Conservation (phyloP, 1,140 invertebrate species). For the Cephus cinctus region DNA sequence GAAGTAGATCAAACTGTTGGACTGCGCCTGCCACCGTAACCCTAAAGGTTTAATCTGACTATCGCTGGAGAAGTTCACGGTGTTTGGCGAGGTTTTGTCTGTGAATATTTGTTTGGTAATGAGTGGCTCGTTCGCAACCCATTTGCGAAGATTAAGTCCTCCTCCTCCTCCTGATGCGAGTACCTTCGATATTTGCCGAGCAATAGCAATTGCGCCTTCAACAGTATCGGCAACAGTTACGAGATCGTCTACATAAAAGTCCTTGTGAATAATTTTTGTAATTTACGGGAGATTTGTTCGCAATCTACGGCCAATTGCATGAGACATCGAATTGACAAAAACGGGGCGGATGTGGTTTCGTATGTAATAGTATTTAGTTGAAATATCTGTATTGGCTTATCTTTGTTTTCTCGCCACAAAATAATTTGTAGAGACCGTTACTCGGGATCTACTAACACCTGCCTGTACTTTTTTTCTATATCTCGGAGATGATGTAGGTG, state of each 20-base stretch:
- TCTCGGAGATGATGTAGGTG: no score
- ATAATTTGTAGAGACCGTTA: conserved; percentile 19
- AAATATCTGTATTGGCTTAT: conserved; percentile 17
- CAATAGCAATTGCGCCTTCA: no score
- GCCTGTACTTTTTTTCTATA: conserved; percentile 25
- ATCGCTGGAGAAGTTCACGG: conserved; percentile 9
- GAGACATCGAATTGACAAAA: conserved; percentile 21
- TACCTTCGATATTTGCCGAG: conserved; percentile 18
- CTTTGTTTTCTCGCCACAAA: conserved; percentile 10
- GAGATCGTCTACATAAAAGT: conserved; percentile 53
- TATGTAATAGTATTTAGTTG: conserved; percentile 35
- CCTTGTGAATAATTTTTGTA: conserved; percentile 21
- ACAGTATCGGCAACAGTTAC: conserved; percentile 37
- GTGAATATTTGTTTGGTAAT: conserved; percentile 26
- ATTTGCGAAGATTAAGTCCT: conserved; percentile 33
- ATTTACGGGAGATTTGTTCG: conserved; percentile 30
- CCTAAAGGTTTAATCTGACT: conserved; percentile 31
- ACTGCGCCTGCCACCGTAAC: conserved; percentile 26
- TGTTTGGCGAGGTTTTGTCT: conserved; percentile 7
- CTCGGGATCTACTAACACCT: conserved; percentile 11
- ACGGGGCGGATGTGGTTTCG: conserved; percentile 25
- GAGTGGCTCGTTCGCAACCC: conserved; percentile 31
- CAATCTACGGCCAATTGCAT: conserved; percentile 19
- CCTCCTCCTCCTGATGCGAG: conserved; percentile 24
- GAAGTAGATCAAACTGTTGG: conserved; percentile 19